These are phyloP conservation scores for Triplophysa rosa DNA, from an alignment of 2,113 vertebrate species.

Conservation along the genomic window DNA sequence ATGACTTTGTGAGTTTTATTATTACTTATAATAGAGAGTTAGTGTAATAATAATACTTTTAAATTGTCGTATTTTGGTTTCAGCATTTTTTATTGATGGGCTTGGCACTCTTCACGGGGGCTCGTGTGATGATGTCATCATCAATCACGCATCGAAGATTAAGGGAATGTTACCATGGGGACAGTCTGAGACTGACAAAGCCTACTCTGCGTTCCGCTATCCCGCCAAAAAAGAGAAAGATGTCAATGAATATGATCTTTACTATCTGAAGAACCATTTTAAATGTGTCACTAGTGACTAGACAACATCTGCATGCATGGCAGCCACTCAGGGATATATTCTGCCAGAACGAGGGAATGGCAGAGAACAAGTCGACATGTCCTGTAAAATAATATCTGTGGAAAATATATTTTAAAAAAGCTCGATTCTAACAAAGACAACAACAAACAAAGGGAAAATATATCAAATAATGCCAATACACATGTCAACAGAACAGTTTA, in stretches of 20 bases:
- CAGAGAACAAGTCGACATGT: not conserved
- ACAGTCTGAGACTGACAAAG: slow-evolving; percentile 68
- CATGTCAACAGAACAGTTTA: not conserved
- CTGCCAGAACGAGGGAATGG: not conserved
- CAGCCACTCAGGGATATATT: no score
- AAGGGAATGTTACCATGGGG: slow-evolving; percentile 77
- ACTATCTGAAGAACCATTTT: slow-evolving; percentile 87
- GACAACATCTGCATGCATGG: slow-evolving; percentile 26
- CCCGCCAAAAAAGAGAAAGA: not conserved
- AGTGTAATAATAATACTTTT: not conserved
- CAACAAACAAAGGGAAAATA: no score
- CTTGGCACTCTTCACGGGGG: slow-evolving; percentile 84
- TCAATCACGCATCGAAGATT: slow-evolving; percentile 89
- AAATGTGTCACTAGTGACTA: slow-evolving; percentile 82
- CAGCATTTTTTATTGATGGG: slow-evolving; percentile 91
- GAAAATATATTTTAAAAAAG: no score
- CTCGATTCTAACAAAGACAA: no score
- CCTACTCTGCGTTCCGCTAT: slow-evolving; percentile 83
- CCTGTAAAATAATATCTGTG: no score
- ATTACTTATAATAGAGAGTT: not conserved
- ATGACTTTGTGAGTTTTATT: not conserved
- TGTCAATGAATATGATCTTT: slow-evolving; percentile 64
- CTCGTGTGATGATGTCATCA: slow-evolving; percentile 83
- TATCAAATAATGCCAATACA: no score
- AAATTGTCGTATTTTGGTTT: slow-evolving; percentile 11